These are phyloP conservation scores for Ascaphus truei DNA, from an alignment of 2,113 vertebrate species.

Conservation along the genomic window DNA sequence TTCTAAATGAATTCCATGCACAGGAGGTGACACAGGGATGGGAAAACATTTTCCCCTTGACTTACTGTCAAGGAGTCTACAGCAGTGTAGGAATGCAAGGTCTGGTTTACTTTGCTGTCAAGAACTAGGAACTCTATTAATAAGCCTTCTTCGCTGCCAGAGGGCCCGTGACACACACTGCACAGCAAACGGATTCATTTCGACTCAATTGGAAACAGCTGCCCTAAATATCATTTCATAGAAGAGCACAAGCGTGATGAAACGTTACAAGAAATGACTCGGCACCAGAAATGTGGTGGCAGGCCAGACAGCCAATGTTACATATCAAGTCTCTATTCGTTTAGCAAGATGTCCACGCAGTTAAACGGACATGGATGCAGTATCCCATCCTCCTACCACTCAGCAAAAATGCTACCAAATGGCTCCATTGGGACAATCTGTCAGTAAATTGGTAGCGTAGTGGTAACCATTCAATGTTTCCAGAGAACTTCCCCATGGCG, in stretches of 20 bases:
- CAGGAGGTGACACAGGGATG: conserved; percentile 40
- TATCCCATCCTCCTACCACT: neutral
- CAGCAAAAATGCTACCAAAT: neutral
- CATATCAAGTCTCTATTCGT: neutral
- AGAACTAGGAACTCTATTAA: neutral
- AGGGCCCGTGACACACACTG: neutral
- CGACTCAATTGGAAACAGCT: conserved; percentile 14
- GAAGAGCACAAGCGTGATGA: neutral
- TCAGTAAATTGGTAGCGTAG: neutral
- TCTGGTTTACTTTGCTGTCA: neutral
- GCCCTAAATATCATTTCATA: conserved; percentile 15
- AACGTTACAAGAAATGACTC: conserved; percentile 2
- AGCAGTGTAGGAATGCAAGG: neutral
- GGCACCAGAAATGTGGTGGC: neutral
- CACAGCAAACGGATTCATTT: conserved; percentile 1
- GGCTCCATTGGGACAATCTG: neutral
- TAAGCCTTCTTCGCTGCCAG: neutral
- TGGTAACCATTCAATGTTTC: neutral
- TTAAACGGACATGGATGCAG: neutral
- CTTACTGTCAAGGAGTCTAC: conserved; percentile 58
- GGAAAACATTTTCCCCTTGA: conserved; percentile 61
- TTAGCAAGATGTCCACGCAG: neutral
- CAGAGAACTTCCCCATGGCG: neutral
- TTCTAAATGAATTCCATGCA: conserved; percentile 58
- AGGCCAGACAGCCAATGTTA: neutral